Evolutionary conservation across 2,888 invertebrate genomes (phyloP).

Genomic region (Meandrusa payeni): DNA sequence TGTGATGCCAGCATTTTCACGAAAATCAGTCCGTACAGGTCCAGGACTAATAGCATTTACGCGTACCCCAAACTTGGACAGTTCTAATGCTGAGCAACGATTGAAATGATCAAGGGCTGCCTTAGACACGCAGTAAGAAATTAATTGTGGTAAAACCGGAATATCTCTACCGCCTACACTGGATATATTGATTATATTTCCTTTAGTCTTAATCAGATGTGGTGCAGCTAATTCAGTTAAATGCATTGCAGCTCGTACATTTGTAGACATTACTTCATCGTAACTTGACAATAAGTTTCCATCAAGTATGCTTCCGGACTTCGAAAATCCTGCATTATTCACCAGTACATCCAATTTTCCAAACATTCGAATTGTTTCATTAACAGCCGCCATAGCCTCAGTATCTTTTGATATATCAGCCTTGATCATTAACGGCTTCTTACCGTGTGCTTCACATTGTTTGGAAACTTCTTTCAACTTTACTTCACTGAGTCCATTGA

Average conservation of each 20-base stretch:
- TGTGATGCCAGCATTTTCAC: conserved; percentile 27
- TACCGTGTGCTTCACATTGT: conserved; percentile 30
- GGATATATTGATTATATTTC: conserved; percentile 41
- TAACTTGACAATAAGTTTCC: conserved; percentile 36
- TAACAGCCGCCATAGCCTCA: conserved; percentile 34
- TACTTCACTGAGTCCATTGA: conserved; percentile 82
- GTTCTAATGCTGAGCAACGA: conserved; percentile 35
- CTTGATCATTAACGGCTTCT: conserved; percentile 34
- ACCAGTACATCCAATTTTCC: conserved; percentile 43
- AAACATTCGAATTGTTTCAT: conserved; percentile 38
- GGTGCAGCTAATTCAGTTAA: conserved; percentile 37
- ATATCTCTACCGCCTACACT: conserved; percentile 29
- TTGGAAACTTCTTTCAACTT: conserved; percentile 80
- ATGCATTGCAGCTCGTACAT: conserved; percentile 34
- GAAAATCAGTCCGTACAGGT: conserved; percentile 38
- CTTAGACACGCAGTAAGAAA: conserved; percentile 36
- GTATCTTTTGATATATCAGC: conserved; percentile 44
- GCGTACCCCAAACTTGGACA: conserved; percentile 36
- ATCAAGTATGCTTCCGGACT: conserved; percentile 27
- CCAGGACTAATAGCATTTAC: conserved; percentile 84
- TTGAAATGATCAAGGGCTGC: conserved; percentile 41
- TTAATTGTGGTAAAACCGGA: conserved; percentile 11
- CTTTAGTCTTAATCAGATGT: conserved; percentile 39
- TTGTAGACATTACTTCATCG: conserved; percentile 40
- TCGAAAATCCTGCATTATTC: conserved; percentile 43